Base-by-base conservation (phyloP, 2,113 vertebrate species). In the Pogona vitticeps region DNA sequence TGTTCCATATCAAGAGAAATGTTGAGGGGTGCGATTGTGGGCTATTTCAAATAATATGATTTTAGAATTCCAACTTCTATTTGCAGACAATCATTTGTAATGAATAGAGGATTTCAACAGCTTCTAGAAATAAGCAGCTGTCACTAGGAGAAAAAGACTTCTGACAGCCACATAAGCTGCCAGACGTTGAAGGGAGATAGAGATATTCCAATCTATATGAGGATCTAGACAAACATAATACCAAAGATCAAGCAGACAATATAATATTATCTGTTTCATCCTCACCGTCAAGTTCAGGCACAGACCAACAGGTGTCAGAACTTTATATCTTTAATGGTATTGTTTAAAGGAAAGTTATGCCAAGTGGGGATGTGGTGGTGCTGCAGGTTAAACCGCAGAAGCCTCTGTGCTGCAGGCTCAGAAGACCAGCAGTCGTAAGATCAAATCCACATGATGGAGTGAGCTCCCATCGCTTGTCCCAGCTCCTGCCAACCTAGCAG, bases 71-170 rank as follows among this genome's bases (percentile, higher is more conserved):
- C 0, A 84, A 63, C 18, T 91, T 68, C 26, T 86, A 17, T 28
- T 82, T 88, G 23, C 17, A 78, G 59, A 38, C 56, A 80, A 81
- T 67, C 18, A 20, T 70, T 0, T 46, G 14, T 52, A 85, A 18
- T 56, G 23, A 79, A 75, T 38, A 71, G 0, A 81, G 1, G 23
- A 31, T 80, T 70, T 31, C 36, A 86, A 5, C 20, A 88, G 2
- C n/a, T 90, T 91, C 76, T 28, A 88, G 8, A 87, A 92, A 86
- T 84, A 83, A 72, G 52, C 80, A 3, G 26, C 6, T 90, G 3
- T 86, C 65, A 77, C 0, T 72, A 15, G 31, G 7, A 87, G 87
- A 82, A 70, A 14, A 28, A 65, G 14, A 65, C 17, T 56, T 28
- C 0, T 70, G 8, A 0, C 5, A 73, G 46, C 15, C 38, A 2